Conservation (phyloP, 2,113 vertebrate species). For the Leucopsar rothschildi region DNA sequence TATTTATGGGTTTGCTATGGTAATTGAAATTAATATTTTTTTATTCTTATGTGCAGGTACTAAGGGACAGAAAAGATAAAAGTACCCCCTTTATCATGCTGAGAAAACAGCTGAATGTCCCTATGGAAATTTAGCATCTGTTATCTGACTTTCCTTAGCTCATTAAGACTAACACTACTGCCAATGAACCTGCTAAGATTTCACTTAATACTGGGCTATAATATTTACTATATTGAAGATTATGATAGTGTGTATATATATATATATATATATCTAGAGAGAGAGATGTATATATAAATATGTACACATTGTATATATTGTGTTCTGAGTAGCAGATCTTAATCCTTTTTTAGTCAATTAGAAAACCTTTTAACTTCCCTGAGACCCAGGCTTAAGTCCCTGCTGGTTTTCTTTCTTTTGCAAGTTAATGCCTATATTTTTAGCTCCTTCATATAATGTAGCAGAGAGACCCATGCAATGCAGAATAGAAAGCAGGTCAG, state of each 20-base stretch:
- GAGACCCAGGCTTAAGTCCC: not conserved
- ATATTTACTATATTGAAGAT: not conserved
- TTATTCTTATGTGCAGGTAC: not conserved
- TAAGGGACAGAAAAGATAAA: not conserved
- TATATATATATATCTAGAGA: not conserved
- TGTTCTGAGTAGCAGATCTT: not conserved
- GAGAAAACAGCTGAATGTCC: not conserved
- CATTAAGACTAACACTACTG: not conserved
- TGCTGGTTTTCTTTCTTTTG: not conserved
- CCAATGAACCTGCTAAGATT: not conserved
- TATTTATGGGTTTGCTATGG: not conserved
- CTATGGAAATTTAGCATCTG: not conserved
- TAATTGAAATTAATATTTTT: not conserved
- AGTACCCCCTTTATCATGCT: not conserved
- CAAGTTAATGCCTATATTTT: not conserved
- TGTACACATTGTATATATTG: not conserved
- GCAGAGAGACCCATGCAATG: not conserved
- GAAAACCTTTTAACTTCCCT: not conserved
- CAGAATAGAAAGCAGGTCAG: not conserved
- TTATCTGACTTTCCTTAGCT: not conserved
- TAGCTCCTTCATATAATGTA: not conserved
- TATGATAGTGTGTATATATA: accelerated
- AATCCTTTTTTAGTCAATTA: not conserved
- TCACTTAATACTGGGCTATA: not conserved
- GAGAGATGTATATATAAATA: not conserved